A percentile compares a stretch with the other conserved stretches of the same genome.
phyloP scores from a whole-genome alignment of 2,113 vertebrate genomes.

The Dasyurus viverrinus region DNA sequence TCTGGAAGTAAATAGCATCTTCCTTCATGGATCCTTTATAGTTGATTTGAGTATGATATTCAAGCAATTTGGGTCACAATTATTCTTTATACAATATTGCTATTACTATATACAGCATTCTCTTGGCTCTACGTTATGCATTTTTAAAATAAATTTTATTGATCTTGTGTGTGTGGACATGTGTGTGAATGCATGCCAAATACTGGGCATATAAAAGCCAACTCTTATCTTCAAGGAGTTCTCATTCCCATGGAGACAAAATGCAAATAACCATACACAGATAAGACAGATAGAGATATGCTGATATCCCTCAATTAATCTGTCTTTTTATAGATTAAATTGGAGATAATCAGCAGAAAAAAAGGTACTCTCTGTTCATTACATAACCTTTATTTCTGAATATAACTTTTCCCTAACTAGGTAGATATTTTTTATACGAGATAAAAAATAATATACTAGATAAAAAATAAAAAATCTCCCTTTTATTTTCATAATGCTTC shows the following conservation, averaged over 20 bases:
- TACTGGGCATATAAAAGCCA: background rate
- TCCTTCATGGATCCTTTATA: background rate
- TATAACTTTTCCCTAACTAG: background rate
- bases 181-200: too few species aligned
- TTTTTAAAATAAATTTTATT: background rate
- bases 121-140: background rate
- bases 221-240: background rate
- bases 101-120: background rate
- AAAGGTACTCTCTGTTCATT: background rate
- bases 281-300: background rate
- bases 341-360: background rate
- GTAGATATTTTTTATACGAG: background rate
- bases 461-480: background rate
- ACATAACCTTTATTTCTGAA: background rate
- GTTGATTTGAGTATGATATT: background rate
- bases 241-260: background rate
- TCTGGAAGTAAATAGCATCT: background rate
- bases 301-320: background rate
- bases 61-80: background rate
- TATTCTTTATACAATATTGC: background rate
- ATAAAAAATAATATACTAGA: background rate
- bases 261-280: background rate
- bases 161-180: background rate
- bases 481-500: background rate
- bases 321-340: background rate